Base-by-base conservation (phyloP, 1,140 invertebrate genomes). In the Amyelois transitella region DNA sequence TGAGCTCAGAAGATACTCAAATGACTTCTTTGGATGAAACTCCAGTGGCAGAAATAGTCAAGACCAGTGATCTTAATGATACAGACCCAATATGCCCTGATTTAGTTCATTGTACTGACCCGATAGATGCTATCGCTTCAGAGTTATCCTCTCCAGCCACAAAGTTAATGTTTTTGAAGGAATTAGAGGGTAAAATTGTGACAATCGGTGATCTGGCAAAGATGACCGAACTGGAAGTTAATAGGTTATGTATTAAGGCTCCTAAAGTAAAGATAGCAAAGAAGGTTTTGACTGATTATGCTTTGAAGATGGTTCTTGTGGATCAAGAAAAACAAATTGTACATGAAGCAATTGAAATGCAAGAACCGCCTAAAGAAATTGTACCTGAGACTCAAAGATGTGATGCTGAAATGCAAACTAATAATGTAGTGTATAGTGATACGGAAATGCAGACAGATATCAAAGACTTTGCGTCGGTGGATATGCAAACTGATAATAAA, bases 121-220 rank as follows among this genome's bases (percentile, higher is more conserved):
- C 77, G 1, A 86, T 89, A 38, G 67, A 66, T n/a, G 77, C 76
- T 55, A 85, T 89, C 51, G 74, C 83, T 10, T 53, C 56, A 18
- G 75, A 88, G 50, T 58, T 89, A 18, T 84, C 86, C 5, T 88
- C 87, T 0, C 58, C 67, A 1, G 54, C 71, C 17, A 83, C 79
- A 77, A 82, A 80, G 58, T 52, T 51, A 17, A 66, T 81, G 43
- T 73, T 88, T 17, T 55, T 88, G 14, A 83, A 87, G 66, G 82
- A 88, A 64, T 69, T 89, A 18, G 72, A 76, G 58, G 80, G 76
- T 1, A 81, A 80, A 58, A 61, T 90, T 8, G 67, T 66, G 25
- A 90, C 89, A 45, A 68, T 91, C 10, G 89, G 89, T n/a, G 89
- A 90, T 69, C 73, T 91, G 43, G 89, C 90, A 4, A 85, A 76